Evolutionary conservation across 2,888 invertebrate species (phyloP), one percentile per base, ranked within the genome.

Genomic region (Chesias legatella): DNA sequence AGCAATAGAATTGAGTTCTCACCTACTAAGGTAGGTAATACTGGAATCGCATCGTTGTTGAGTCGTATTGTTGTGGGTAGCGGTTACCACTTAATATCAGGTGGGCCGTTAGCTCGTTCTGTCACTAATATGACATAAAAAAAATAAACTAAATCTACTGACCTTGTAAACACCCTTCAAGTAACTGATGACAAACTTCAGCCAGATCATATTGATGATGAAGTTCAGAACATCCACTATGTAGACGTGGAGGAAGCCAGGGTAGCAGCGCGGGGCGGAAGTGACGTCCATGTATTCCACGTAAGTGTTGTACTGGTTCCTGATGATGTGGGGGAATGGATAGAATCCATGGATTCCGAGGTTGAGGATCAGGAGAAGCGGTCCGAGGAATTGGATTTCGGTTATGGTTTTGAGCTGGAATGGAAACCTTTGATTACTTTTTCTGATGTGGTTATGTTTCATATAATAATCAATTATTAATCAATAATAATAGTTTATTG

Each of bases 341-440:
- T 76, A 78, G 58, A 82, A 79, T 34, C 82, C 81, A 34, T 82
- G 82, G 9, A 77, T 79, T n/a, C 83, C 83, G 0, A 83, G 55
- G 48, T 80, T 82, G 5, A 78, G 10, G n/a, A 74, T 28, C 3
- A 77, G 49, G 0, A 83, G 60, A 0, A 77, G n/a, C 0, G 73
- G 71, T 38, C 76, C 73, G 10, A 81, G 41, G 65, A 73, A 69
- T 9, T 71, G 61, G 48, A 73, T 58, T 41, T 33, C 41, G 2
- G 73, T 58, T 6, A 73, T 50, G 1, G 48, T 34, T 24, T 52
- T 51, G 0, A 79, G 53, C 81, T 79, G 69, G 30, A 55, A 56
- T 25, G 30, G 10, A 11, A 34, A 21, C 32, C 5, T 17, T 17
- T 17, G 13, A 5, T 17, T 5, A 17, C 3, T 17, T n/a, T n/a